Conservation (phyloP, 2,888 invertebrate species). For the Brachyptera putata region DNA sequence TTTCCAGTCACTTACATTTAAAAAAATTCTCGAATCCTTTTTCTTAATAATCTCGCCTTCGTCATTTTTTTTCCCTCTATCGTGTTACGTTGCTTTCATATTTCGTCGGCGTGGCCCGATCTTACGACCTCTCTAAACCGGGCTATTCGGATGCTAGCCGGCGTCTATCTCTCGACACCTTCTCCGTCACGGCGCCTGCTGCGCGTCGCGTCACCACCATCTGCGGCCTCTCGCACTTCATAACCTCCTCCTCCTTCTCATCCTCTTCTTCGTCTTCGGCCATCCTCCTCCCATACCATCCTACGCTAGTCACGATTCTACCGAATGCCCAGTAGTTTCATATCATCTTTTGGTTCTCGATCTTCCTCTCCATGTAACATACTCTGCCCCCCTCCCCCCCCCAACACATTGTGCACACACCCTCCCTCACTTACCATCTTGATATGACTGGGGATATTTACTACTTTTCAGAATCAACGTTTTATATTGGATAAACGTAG, state of each 20-base stretch:
- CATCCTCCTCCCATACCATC: neutral
- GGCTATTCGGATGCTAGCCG: conserved; percentile 17
- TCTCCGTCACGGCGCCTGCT: conserved; percentile 26
- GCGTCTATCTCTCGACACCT: conserved; percentile 18
- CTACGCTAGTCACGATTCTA: conserved; percentile 4
- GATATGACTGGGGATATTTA: no score
- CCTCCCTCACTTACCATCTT: no score
- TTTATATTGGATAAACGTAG: no score
- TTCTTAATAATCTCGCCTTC: neutral
- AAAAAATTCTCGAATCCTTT: conserved; percentile 8
- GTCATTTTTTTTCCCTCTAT: conserved; percentile 10
- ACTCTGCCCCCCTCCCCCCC: no score
- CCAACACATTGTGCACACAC: no score
- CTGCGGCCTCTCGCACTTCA: conserved; percentile 23
- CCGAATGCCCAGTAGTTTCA: neutral
- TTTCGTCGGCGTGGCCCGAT: neutral
- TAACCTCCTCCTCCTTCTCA: no score
- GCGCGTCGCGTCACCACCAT: conserved; percentile 21
- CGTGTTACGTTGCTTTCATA: neutral
- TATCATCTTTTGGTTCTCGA: neutral
- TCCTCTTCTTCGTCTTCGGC: conserved; percentile 5
- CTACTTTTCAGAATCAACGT: no score
- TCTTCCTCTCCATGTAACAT: no score
- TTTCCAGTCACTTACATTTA: conserved; percentile 13
- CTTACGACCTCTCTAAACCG: conserved; percentile 5